Conservation (phyloP, 2,888 invertebrate genomes). For the Octonoba sinensis region DNA sequence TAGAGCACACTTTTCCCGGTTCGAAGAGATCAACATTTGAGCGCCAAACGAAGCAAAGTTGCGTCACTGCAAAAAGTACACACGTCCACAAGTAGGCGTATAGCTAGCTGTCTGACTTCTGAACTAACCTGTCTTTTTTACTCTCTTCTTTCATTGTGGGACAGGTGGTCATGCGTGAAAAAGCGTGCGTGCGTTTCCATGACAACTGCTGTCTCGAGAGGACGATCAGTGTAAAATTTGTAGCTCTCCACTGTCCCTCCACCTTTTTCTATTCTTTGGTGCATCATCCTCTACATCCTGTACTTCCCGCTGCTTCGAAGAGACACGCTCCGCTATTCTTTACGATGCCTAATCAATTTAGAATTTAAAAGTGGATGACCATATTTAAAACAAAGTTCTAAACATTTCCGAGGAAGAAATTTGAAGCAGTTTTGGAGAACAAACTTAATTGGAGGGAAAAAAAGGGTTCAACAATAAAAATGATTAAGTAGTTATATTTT, state of each 20-base stretch:
- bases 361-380: too few species aligned
- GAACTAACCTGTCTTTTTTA: slow-evolving; percentile 39
- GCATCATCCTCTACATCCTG: not conserved
- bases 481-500: too few species aligned
- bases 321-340: too few species aligned
- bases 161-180: slow-evolving; percentile 64
- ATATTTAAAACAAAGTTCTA: too few species aligned
- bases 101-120: slow-evolving; percentile 6
- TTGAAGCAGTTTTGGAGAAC: too few species aligned
- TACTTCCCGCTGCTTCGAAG: not conserved
- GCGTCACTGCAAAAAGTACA: slow-evolving; percentile 40
- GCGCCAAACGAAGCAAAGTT: slow-evolving; percentile 34
- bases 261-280: too few species aligned
- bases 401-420: too few species aligned
- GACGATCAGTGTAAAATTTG: slow-evolving; percentile 46
- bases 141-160: slow-evolving; percentile 46
- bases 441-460: too few species aligned
- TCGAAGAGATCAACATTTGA: slow-evolving; percentile 7
- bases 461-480: too few species aligned
- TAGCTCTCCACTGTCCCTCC: slow-evolving; percentile 8
- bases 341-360: too few species aligned
- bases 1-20: slow-evolving; percentile 3
- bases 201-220: slow-evolving; percentile 48
- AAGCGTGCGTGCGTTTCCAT: slow-evolving; percentile 56
- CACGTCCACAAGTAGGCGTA: slow-evolving; percentile 35